Evolutionary conservation across 2,888 invertebrate genomes (phyloP), one percentile per base, ranked within the genome.

Genomic region (Ophonus ardosiacus): DNA sequence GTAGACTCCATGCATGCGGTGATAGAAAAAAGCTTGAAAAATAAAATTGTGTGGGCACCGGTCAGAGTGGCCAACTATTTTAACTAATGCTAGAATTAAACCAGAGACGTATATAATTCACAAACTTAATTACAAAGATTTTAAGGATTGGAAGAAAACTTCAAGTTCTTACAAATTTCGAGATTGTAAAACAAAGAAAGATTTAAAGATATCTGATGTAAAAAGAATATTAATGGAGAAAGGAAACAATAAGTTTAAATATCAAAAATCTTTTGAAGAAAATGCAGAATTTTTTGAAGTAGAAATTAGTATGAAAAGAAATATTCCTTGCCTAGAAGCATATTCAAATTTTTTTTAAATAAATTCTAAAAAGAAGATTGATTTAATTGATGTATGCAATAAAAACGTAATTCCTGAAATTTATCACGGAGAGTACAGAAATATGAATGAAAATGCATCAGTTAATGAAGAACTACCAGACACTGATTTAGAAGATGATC

Each of bases 1-100:
- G 89, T 88, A 5, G 88, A 88, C 81, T 86, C 81, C 10, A 86
- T 87, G 85, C 87, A 88, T 84, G 86, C 87, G 51, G 85, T 86
- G 10, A 88, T 88, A 17, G 88, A 89, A 74, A 80, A 86, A 51
- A 84, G 79, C 82, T 86, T 87, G 7, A 85, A 71, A 82, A 88
- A 87, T 79, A 81, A 86, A 51, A 87, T 86, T 78, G 86, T 88
- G 18, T 87, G 87, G 87, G 86, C 86, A 31, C 88, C 88, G 31
- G 88, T 87, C 0, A n/a, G 88, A 89, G 86, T 88, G 88, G 88
- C 83, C 85, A 38, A 86, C 86, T 18, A 86, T 86, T 51, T 84
- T 87, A 7, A 81, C 84, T 43, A 86, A 85, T 56, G 87, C 88
- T 18, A 74, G 87, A 79, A 87, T 87, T 83, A 81, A 82, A 8